These are phyloP conservation scores for Aphidius colemani DNA, from an alignment of 2,888 invertebrate genomes.

Conservation along the genomic window DNA sequence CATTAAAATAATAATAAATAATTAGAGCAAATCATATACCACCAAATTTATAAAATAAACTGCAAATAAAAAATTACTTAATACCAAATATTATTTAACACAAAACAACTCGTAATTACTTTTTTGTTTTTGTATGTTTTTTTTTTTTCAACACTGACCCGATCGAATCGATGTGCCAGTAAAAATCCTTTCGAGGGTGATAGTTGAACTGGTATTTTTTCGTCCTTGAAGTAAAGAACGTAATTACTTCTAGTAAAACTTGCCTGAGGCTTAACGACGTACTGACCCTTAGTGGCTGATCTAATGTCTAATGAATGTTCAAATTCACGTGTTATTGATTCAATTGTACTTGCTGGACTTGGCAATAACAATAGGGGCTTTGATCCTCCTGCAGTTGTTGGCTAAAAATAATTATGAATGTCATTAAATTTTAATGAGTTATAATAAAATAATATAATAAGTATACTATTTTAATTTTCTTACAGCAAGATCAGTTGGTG, in stretches of 20 bases:
- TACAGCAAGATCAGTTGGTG: conserved; percentile 57
- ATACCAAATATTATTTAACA: conserved; percentile 25
- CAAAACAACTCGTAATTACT: conserved; percentile 28
- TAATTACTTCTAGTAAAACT: conserved; percentile 41
- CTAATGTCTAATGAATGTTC: conserved; percentile 78
- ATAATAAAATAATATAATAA: too few relatives aligned
- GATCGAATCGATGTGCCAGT: conserved; percentile 36
- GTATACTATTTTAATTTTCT: conserved; percentile 38
- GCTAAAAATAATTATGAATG: conserved; percentile 51
- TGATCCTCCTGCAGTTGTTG: conserved; percentile 54
- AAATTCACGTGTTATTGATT: conserved; percentile 79
- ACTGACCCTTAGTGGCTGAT: conserved; percentile 68
- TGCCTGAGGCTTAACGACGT: conserved; percentile 68
- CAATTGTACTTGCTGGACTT: conserved; percentile 79
- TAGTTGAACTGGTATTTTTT: conserved; percentile 35
- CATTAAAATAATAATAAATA: conserved; percentile 17
- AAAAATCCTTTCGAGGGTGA: conserved; percentile 39
- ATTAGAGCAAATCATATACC: not conserved
- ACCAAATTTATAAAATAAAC: conserved; percentile 15
- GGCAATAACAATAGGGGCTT: conserved; percentile 66
- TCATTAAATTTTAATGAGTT: too few relatives aligned
- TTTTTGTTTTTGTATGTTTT: not conserved
- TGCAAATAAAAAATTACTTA: conserved; percentile 9
- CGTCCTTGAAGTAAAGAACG: conserved; percentile 39
- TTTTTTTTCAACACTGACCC: conserved; percentile 35